Evolutionary conservation across 2,888 invertebrate species (phyloP).

Genomic region (Nymphalis c-album): DNA sequence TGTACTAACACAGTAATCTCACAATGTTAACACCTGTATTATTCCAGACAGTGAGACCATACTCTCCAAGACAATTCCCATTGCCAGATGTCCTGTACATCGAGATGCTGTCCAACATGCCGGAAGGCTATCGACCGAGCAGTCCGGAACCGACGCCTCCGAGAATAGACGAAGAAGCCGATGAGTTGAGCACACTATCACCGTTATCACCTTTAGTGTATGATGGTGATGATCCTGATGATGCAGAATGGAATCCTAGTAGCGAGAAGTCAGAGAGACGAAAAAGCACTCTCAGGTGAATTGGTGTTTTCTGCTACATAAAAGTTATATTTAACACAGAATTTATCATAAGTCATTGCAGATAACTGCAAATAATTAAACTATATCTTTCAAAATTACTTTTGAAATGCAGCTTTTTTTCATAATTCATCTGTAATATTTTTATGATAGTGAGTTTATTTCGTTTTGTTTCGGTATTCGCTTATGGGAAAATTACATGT

Average conservation of each 20-base stretch:
- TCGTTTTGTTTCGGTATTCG: no score
- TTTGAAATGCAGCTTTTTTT: no score
- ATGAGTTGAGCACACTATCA: conserved; percentile 54
- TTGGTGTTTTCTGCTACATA: neutral
- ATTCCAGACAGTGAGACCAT: conserved; percentile 84
- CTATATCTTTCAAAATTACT: no score
- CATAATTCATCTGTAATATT: no score
- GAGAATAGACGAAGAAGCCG: conserved; percentile 39
- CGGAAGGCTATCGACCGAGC: conserved; percentile 79
- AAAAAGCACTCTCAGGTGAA: conserved; percentile 40
- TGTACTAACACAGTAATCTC: conserved; percentile 1
- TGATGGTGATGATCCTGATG: conserved; percentile 92
- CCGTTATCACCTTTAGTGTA: conserved; percentile 58
- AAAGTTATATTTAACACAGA: no score
- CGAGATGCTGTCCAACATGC: conserved; percentile 86
- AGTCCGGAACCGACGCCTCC: conserved; percentile 40
- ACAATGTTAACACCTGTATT: conserved; percentile 18
- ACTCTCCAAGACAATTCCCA: conserved; percentile 88
- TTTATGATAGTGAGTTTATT: no score
- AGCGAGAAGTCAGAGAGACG: conserved; percentile 59
- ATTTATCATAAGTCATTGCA: no score
- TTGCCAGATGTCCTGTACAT: conserved; percentile 85
- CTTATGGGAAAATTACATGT: no score
- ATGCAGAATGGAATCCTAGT: conserved; percentile 89
- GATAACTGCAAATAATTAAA: no score